Conservation (phyloP, 2,888 invertebrate genomes). For the Liodrosophila aerea region DNA sequence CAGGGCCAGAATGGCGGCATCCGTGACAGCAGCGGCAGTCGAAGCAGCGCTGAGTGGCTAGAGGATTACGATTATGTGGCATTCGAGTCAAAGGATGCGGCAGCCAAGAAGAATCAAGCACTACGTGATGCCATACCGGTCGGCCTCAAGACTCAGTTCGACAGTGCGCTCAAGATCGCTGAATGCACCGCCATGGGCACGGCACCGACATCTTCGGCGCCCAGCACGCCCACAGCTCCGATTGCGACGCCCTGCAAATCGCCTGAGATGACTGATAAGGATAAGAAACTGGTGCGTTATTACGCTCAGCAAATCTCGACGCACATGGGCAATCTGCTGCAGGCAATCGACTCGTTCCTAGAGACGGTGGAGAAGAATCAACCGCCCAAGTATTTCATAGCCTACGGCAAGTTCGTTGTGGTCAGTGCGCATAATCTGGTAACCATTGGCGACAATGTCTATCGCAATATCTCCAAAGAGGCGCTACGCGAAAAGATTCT, state of each 20-base stretch:
- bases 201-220: slow-evolving; percentile 31
- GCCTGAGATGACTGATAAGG: slow-evolving; percentile 87
- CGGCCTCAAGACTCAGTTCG: slow-evolving; percentile 89
- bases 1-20: slow-evolving; percentile 32
- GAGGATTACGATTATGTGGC: slow-evolving; percentile 97
- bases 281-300: slow-evolving; percentile 92
- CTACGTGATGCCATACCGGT: slow-evolving; percentile 87
- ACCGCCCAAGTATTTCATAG: slow-evolving; percentile 95
- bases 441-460: slow-evolving; percentile 96
- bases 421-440: slow-evolving; percentile 96
- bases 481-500: slow-evolving; percentile 89
- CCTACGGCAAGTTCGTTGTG: slow-evolving; percentile 96
- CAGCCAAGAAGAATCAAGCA: slow-evolving; percentile 88
- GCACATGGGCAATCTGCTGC: slow-evolving; percentile 92
- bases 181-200: slow-evolving; percentile 85
- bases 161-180: slow-evolving; percentile 88
- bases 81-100: slow-evolving; percentile 89
- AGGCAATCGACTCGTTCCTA: slow-evolving; percentile 95
- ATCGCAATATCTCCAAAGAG: slow-evolving; percentile 90
- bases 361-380: slow-evolving; percentile 95
- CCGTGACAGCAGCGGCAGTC: slow-evolving; percentile 28
- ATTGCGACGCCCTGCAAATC: slow-evolving; percentile 44
- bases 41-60: slow-evolving; percentile 84
- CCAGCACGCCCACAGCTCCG: slow-evolving; percentile 44
- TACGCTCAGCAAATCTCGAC: slow-evolving; percentile 94